These are phyloP conservation scores for Halichondria panicea DNA, from an alignment of 37 sponge, comb jelly and placozoan species.

Conservation along the genomic window DNA sequence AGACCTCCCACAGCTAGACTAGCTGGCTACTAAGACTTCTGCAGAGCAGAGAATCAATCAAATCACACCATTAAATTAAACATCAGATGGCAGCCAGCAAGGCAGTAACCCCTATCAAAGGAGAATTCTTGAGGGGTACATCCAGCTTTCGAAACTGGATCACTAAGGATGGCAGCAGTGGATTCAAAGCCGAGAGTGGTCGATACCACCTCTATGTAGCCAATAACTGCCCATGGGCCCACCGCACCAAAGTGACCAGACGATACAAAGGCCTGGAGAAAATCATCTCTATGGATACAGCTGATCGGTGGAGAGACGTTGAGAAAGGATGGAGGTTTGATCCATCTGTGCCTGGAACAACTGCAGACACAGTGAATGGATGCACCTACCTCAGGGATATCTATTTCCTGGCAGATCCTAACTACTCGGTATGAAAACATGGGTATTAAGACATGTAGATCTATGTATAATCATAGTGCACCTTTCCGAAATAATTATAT, in stretches of 20 bases:
- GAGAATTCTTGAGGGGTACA: slow-evolving; percentile 70
- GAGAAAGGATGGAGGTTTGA: slow-evolving; percentile 84
- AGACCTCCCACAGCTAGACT: no score
- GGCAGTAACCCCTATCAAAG: no score
- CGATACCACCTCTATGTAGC: slow-evolving; percentile 95
- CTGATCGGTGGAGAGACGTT: slow-evolving; percentile 48
- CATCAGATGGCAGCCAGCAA: no score
- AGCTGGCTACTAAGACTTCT: no score
- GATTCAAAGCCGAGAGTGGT: slow-evolving; percentile 66
- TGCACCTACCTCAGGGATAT: slow-evolving; percentile 61
- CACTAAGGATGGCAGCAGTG: slow-evolving; percentile 45
- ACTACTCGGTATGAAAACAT: no score
- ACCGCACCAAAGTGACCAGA: slow-evolving; percentile 73
- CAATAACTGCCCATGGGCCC: slow-evolving; percentile 93
- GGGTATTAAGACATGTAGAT: no score
- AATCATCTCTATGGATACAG: slow-evolving; percentile 68
- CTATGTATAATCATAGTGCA: no score
- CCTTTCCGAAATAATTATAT: no score
- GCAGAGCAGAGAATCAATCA: no score
- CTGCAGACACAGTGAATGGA: slow-evolving; percentile 81
- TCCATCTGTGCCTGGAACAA: slow-evolving; percentile 49
- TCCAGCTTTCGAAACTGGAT: slow-evolving; percentile 68
- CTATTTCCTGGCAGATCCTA: slow-evolving; percentile 62
- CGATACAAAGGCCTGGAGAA: slow-evolving; percentile 84
- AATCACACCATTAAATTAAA: no score